These are phyloP conservation scores for Spodoptera picta DNA, from an alignment of 2,888 invertebrate species.

Conservation along the genomic window DNA sequence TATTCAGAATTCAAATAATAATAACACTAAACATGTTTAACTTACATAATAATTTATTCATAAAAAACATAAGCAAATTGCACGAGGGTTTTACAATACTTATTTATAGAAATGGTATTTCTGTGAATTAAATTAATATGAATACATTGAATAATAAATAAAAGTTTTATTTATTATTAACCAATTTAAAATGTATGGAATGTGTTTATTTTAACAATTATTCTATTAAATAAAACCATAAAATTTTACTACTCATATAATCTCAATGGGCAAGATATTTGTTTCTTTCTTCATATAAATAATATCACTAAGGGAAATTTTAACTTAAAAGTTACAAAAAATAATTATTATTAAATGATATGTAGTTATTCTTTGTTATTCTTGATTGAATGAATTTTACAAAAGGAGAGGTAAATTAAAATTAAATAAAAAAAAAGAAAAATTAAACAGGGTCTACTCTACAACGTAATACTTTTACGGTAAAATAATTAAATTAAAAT, in stretches of 20 bases:
- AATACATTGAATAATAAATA: slow-evolving; percentile 22
- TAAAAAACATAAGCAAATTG: slow-evolving; percentile 17
- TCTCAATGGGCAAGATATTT: slow-evolving; percentile 60
- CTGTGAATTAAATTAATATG: slow-evolving; percentile 3
- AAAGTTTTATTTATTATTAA: slow-evolving; percentile 6
- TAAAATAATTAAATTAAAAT: slow-evolving; percentile 64
- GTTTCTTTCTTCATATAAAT: slow-evolving; percentile 45
- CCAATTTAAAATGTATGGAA: slow-evolving; percentile 33
- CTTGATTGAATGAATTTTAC: slow-evolving; percentile 70
- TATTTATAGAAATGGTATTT: slow-evolving; percentile 8
- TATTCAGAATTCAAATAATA: slow-evolving; percentile 59
- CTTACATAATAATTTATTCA: slow-evolving; percentile 26
- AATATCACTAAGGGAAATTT: slow-evolving; percentile 47
- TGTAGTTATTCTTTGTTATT: slow-evolving; percentile 83
- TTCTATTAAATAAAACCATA: slow-evolving; percentile 22
- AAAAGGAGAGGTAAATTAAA: slow-evolving; percentile 12
- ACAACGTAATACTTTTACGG: slow-evolving; percentile 77
- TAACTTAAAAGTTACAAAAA: slow-evolving; percentile 30
- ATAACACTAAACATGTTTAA: slow-evolving; percentile 16
- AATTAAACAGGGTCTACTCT: slow-evolving; percentile 64
- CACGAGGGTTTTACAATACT: background rate
- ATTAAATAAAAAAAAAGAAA: slow-evolving; percentile 55
- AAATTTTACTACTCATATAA: slow-evolving; percentile 43
- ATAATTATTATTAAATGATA: slow-evolving; percentile 72
- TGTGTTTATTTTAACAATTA: slow-evolving; percentile 34